These are phyloP conservation scores for Ptilorrhoa leucosticta DNA, from an alignment of 2,113 vertebrate genomes.

Conservation along the genomic window DNA sequence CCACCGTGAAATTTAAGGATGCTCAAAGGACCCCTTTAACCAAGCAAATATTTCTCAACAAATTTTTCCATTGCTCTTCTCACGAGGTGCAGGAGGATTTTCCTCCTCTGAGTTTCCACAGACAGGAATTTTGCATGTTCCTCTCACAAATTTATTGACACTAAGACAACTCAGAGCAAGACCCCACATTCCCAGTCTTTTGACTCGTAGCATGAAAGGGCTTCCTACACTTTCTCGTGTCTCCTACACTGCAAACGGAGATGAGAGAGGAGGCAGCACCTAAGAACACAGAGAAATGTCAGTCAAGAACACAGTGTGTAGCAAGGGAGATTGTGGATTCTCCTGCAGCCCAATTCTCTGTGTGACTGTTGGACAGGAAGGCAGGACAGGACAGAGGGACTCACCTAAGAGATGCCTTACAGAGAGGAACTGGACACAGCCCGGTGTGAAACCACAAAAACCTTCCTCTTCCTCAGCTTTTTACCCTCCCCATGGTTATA, in stretches of 20 bases:
- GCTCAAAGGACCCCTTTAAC: background rate
- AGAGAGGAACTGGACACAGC: background rate
- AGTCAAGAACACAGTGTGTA: background rate
- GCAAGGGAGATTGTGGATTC: background rate
- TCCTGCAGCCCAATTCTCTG: background rate
- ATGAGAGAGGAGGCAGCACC: background rate
- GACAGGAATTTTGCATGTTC: background rate
- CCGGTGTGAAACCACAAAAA: background rate
- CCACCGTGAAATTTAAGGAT: rapidly evolving
- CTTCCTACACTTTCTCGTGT: background rate
- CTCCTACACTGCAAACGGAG: background rate
- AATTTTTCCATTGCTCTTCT: background rate
- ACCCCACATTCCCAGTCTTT: background rate
- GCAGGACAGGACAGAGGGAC: background rate
- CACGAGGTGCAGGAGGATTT: background rate
- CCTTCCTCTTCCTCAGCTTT: background rate
- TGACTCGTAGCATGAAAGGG: background rate
- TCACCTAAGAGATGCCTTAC: background rate
- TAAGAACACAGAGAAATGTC: background rate
- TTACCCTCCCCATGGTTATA: background rate
- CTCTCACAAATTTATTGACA: background rate
- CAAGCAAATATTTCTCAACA: background rate
- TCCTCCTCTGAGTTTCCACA: background rate
- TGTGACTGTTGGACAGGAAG: background rate
- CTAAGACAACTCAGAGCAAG: background rate